A percentile compares a stretch with the other conserved stretches of the same genome.
Conservation (phyloP, 2,888 invertebrate species). For the Lomographa bimaculata region DNA sequence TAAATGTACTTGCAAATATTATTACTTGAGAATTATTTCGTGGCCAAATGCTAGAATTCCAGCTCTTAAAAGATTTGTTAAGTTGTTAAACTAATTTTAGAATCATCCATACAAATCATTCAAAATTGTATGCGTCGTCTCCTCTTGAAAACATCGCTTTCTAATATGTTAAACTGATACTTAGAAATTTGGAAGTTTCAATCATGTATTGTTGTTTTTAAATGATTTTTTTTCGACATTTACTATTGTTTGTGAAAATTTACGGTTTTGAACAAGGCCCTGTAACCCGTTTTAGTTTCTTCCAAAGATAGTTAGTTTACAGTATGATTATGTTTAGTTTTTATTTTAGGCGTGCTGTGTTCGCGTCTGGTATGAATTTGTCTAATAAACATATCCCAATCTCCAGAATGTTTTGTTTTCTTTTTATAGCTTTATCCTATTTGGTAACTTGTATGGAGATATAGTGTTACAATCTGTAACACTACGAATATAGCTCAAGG, state of each 20-base stretch:
- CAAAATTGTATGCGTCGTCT: no score
- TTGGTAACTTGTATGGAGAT: neutral
- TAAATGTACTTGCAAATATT: no score
- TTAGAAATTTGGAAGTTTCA: constrained; percentile 46
- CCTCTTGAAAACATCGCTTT: constrained; percentile 34
- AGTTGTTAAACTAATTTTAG: no score
- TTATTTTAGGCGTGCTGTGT: constrained; percentile 51
- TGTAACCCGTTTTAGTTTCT: constrained; percentile 69
- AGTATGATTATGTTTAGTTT: constrained; percentile 46
- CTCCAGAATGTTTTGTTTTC: constrained; percentile 58
- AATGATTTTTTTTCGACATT: constrained; percentile 22
- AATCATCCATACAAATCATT: no score
- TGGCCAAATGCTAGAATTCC: no score
- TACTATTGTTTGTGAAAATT: constrained; percentile 23
- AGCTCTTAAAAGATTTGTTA: no score
- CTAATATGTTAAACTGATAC: constrained; percentile 33
- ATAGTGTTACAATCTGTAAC: constrained; percentile 1
- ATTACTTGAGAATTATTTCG: no score
- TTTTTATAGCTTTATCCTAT: constrained; percentile 17
- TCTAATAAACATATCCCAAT: constrained; percentile 83
- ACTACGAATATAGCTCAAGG: no score
- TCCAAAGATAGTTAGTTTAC: constrained; percentile 79
- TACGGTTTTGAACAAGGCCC: constrained; percentile 28
- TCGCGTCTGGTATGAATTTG: constrained; percentile 69
- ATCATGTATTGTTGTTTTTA: constrained; percentile 34